phyloP scores from a whole-genome alignment of 1,140 invertebrate genomes.

The Cyrtorhinus lividipennis region DNA sequence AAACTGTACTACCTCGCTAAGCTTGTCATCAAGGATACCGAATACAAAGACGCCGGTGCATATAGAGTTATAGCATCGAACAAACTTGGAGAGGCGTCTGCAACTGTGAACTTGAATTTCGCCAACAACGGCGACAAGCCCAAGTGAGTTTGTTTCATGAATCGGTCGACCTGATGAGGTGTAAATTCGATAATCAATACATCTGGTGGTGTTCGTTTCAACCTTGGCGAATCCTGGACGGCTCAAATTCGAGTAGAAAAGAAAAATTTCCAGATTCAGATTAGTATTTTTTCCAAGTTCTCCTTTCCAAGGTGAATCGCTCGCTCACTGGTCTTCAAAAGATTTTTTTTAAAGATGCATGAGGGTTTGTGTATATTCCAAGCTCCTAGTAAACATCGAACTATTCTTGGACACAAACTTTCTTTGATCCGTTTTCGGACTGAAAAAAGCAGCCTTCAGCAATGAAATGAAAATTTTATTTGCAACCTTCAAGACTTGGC shows the following conservation, averaged over 20 bases:
- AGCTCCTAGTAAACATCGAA: too few relatives aligned
- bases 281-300: too few relatives aligned
- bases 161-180: too few relatives aligned
- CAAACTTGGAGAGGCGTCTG: slow-evolving; percentile 75
- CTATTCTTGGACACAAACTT: not conserved
- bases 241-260: too few relatives aligned
- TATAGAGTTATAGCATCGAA: slow-evolving; percentile 88
- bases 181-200: too few relatives aligned
- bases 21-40: slow-evolving; percentile 69
- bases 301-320: too few relatives aligned
- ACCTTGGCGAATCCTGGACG: too few relatives aligned
- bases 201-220: too few relatives aligned
- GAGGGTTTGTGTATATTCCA: too few relatives aligned
- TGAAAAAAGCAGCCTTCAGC: not conserved
- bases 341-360: too few relatives aligned
- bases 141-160: slow-evolving; percentile 45
- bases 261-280: too few relatives aligned
- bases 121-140: slow-evolving; percentile 54
- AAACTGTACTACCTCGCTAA: slow-evolving; percentile 76
- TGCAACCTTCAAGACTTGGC: not conserved
- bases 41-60: slow-evolving; percentile 74
- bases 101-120: slow-evolving; percentile 92
- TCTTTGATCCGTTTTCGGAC: not conserved
- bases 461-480: not conserved
- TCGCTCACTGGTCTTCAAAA: too few relatives aligned